phyloP scores from a whole-genome alignment of 2,888 invertebrate species.

The Allophyes oxyacanthae region DNA sequence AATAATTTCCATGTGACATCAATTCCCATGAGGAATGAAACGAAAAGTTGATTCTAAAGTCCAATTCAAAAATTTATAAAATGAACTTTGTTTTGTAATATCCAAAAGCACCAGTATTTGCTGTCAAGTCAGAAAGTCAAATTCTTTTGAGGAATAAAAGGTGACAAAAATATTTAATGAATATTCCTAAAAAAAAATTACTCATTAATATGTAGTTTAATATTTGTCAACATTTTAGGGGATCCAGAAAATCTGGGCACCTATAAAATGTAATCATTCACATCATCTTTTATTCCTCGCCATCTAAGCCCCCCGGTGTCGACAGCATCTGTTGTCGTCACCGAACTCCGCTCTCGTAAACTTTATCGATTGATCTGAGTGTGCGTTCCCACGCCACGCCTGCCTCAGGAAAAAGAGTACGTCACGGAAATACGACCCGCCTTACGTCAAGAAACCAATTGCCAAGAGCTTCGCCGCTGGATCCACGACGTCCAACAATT shows the following conservation, averaged over 20 bases:
- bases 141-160: constrained; percentile 63
- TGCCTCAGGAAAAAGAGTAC: constrained; percentile 95
- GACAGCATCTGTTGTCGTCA: constrained; percentile 48
- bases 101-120: constrained; percentile 88
- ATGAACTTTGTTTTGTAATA: constrained; percentile 72
- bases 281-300: constrained; percentile 63
- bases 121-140: constrained; percentile 65
- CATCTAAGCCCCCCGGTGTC: constrained; percentile 41
- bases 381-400: constrained; percentile 89
- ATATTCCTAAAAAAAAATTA: not conserved
- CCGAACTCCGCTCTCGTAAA: constrained; percentile 72
- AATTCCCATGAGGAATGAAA: constrained; percentile 88
- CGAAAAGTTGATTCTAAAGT: constrained; percentile 81
- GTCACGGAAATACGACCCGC: constrained; percentile 96
- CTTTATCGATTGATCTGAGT: constrained; percentile 89
- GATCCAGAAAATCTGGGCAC: constrained; percentile 1
- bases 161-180: constrained; percentile 30
- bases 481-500: constrained; percentile 92
- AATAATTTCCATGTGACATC: constrained; percentile 77
- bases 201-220: too few relatives aligned
- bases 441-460: constrained; percentile 95
- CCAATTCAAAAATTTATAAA: constrained; percentile 65
- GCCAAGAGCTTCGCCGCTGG: constrained; percentile 92
- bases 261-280: not conserved
- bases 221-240: not conserved